Conservation (phyloP, 2,113 vertebrate genomes). For the Labeo rohita region DNA sequence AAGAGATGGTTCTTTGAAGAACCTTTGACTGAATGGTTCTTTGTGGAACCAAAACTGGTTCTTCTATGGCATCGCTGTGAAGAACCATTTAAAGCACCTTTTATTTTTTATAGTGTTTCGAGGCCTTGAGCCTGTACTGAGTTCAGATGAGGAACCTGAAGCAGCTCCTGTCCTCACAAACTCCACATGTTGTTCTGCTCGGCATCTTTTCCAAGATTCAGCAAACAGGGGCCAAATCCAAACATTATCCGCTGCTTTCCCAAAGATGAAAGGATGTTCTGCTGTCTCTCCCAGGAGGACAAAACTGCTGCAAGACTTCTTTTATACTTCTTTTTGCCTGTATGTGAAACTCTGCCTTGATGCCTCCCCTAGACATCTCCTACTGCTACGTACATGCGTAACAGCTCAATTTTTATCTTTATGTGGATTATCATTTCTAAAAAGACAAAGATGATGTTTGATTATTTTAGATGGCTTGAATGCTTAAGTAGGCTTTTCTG, state of each 20-base stretch:
- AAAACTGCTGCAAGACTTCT: background rate
- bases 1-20: no score
- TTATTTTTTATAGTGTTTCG: background rate
- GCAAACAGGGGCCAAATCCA: constrained; percentile 41
- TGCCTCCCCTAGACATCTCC: background rate
- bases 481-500: background rate
- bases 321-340: background rate
- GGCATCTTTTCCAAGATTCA: constrained; percentile 25
- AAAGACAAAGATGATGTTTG: background rate
- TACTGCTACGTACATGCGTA: background rate
- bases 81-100: no score
- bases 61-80: no score
- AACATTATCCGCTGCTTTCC: constrained; percentile 44
- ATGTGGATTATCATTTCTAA: background rate
- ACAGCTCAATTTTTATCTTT: background rate
- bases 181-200: constrained; percentile 33
- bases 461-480: background rate
- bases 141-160: background rate
- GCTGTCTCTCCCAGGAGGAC: background rate
- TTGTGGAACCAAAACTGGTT: no score
- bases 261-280: constrained; percentile 17
- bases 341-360: background rate
- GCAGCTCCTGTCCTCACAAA: background rate
- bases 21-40: no score
- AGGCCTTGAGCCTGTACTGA: background rate